Evolutionary conservation across 1,140 invertebrate genomes (phyloP).

Genomic region (Hypsibius dujardini): DNA sequence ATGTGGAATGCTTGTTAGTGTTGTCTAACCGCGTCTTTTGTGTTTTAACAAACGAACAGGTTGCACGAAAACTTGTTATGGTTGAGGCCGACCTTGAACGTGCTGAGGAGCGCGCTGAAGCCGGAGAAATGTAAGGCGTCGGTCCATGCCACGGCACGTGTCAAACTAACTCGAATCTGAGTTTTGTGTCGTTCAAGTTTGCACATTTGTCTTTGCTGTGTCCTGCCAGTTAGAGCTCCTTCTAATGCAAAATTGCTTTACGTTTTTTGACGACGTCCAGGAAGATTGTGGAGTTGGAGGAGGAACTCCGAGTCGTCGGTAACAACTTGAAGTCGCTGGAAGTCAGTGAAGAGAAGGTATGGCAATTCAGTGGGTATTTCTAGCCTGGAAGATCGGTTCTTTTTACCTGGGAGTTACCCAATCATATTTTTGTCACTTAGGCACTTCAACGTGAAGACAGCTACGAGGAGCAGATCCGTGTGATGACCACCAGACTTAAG

Average conservation of each 20-base stretch:
- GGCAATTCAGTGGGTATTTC: too few relatives aligned
- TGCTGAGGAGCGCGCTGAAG: conserved; percentile 76
- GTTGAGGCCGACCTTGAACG: conserved; percentile 84
- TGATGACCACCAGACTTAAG: conserved; percentile 92
- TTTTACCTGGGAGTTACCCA: too few relatives aligned
- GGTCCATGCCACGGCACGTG: neutral
- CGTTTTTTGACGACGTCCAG: conserved; percentile 44
- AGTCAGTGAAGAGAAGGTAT: conserved; percentile 98
- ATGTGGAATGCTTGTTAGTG: too few relatives aligned
- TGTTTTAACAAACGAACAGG: too few relatives aligned
- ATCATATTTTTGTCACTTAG: conserved; percentile 46
- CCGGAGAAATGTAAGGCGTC: conserved; percentile 63
- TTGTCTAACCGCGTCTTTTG: too few relatives aligned
- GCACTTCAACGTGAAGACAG: conserved; percentile 99
- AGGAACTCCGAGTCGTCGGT: conserved; percentile 94
- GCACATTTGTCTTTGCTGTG: too few relatives aligned
- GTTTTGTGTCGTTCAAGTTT: too few relatives aligned
- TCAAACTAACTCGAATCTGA: conserved; percentile 14
- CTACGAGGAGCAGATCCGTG: conserved; percentile 99
- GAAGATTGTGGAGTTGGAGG: conserved; percentile 98
- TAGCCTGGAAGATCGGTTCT: too few relatives aligned
- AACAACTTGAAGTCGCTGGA: conserved; percentile 99
- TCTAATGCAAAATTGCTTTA: neutral
- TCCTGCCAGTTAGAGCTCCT: too few relatives aligned
- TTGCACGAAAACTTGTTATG: conserved; percentile 79